Conservation (phyloP, 37 sponge, comb jelly and placozoan species). For the Aplysina aerophoba region DNA sequence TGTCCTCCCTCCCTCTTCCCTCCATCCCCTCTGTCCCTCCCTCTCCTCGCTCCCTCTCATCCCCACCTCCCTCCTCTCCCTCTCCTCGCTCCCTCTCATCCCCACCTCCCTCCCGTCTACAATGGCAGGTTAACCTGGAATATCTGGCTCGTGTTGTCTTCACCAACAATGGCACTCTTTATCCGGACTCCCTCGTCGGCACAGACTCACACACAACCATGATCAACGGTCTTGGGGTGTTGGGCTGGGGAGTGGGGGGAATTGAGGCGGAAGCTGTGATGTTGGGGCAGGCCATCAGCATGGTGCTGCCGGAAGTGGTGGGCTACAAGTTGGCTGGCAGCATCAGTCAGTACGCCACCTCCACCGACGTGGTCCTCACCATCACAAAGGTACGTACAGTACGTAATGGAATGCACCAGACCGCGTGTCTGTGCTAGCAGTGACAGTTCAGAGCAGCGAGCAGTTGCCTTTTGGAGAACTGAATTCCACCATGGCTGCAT, state of each 20-base stretch:
- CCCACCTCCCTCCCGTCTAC: not conserved
- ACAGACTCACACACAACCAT: slow-evolving; percentile 94
- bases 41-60: not conserved
- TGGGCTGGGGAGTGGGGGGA: slow-evolving; percentile 97
- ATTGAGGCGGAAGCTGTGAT: slow-evolving; percentile 95
- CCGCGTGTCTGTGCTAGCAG: not conserved
- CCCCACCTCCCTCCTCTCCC: not conserved
- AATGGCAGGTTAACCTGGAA: slow-evolving; percentile 84
- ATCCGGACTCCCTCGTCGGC: slow-evolving; percentile 94
- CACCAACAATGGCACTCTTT: slow-evolving; percentile 64
- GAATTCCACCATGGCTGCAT: too few species aligned
- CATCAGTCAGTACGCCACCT: slow-evolving; percentile 69
- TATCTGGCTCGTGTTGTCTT: slow-evolving; percentile 91
- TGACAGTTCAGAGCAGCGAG: not conserved
- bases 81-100: not conserved
- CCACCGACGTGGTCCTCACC: slow-evolving; percentile 91
- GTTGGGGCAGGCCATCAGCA: slow-evolving; percentile 88
- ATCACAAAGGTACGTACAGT: slow-evolving; percentile 81
- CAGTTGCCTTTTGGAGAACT: too few species aligned
- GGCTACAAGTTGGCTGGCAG: slow-evolving; percentile 84
- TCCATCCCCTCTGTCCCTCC: not conserved
- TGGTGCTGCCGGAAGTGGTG: slow-evolving; percentile 93
- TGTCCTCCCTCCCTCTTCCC: not conserved
- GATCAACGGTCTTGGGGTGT: slow-evolving; percentile 93
- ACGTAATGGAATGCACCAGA: not conserved